phyloP scores from a whole-genome alignment of 1,140 invertebrate genomes.

The Zaprionus nigranus region DNA sequence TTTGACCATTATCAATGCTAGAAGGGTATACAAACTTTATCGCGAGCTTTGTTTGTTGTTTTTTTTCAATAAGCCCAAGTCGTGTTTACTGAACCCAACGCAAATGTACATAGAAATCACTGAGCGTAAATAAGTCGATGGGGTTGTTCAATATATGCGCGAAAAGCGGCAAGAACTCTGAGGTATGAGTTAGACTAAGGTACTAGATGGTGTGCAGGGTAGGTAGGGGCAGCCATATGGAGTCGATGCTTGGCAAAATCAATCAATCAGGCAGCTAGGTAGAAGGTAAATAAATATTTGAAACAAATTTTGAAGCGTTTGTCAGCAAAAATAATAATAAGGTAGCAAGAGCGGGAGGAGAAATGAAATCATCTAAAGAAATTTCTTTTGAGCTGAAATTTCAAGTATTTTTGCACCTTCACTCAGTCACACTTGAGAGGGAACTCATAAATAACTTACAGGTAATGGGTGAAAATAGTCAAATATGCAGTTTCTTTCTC shows the following conservation, averaged over 20 bases:
- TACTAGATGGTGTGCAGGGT: not conserved
- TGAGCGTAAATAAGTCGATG: constrained; percentile 32
- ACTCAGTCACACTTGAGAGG: not conserved
- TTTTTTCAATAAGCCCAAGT: constrained; percentile 15
- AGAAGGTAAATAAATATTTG: constrained; percentile 37
- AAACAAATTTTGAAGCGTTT: constrained; percentile 13
- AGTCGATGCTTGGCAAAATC: constrained; percentile 8
- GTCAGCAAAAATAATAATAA: constrained; percentile 7
- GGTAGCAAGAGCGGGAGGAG: not conserved
- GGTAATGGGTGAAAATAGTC: constrained; percentile 18
- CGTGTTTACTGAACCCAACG: constrained; percentile 37
- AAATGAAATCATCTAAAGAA: not conserved
- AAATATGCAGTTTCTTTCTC: constrained; percentile 12
- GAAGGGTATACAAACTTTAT: no score
- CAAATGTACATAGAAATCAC: constrained; percentile 40
- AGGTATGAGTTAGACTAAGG: not conserved
- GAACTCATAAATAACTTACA: not conserved
- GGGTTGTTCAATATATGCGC: constrained; percentile 25
- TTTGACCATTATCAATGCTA: no score
- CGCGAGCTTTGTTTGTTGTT: not conserved
- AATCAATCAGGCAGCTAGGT: constrained; percentile 30
- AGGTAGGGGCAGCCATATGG: not conserved
- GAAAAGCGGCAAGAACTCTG: not conserved
- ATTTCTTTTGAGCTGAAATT: not conserved
- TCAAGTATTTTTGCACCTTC: not conserved